These are phyloP conservation scores for Mactra quadrangularis DNA, from an alignment of 1,140 invertebrate species.

Conservation along the genomic window DNA sequence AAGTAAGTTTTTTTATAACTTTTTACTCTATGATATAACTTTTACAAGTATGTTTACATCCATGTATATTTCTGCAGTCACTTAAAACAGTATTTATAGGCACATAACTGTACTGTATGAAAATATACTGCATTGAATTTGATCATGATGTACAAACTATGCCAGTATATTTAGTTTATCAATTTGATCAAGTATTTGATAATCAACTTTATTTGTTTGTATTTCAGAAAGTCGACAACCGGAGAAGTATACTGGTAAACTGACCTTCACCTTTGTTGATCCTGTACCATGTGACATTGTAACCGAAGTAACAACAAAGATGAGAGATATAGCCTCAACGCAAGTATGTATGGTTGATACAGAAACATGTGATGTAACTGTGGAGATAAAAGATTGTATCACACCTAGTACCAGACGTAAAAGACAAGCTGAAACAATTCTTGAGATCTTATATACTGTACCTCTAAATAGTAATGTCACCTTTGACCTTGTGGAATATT, in stretches of 20 bases:
- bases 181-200: too few relatives aligned
- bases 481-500: slow-evolving; percentile 32
- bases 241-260: background rate
- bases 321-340: background rate
- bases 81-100: too few relatives aligned
- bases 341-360: background rate
- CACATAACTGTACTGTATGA: too few relatives aligned
- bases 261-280: slow-evolving; percentile 21
- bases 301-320: background rate
- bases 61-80: too few relatives aligned
- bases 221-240: slow-evolving; percentile 20
- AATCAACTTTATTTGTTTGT: too few relatives aligned
- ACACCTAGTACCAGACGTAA: background rate
- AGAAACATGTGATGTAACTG: background rate
- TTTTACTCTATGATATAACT: too few relatives aligned
- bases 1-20: too few relatives aligned
- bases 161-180: too few relatives aligned
- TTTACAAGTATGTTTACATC: too few relatives aligned
- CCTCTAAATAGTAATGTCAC: slow-evolving; percentile 19
- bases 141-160: too few relatives aligned
- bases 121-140: too few relatives aligned
- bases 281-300: slow-evolving; percentile 26
- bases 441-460: background rate
- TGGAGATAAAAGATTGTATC: slow-evolving; percentile 13
- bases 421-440: background rate